Evolutionary conservation across 1,140 invertebrate genomes (phyloP), one percentile per base, ranked within the genome.

Genomic region (Steinernema khuongi): DNA sequence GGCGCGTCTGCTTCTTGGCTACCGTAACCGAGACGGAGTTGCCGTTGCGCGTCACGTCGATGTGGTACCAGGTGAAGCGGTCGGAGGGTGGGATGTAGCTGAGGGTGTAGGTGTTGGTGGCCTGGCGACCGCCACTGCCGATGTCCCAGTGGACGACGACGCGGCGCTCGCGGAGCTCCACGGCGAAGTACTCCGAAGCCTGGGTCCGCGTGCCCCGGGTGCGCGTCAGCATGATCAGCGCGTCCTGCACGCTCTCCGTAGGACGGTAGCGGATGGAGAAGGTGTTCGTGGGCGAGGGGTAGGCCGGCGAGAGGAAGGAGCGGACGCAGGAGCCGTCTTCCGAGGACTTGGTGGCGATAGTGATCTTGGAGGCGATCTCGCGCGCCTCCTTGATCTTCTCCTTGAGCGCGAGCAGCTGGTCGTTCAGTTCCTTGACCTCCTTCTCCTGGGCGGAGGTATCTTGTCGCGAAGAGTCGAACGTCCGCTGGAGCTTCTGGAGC

Each of bases 381-480:
- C 82, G 71, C 22, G 83, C 84, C 67, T 84, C 84, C 33, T 81
- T 78, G 41, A 84, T 84, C 50, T 81, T 85, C 33, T 84, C 83
- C 71, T 81, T 80, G 1, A 84, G 71, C 19, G 83, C 33, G 30
- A 70, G 67, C 30, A 85, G 33, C 26, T 84, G 71, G 29, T 60
- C 67, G 1, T 26, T 60, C 36, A 81, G 32, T 41, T 71, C 67
- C 19, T 81, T 36, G 31, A 60, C 68, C 43, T 50, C 33, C 67
- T 71, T 74, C 28, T 44, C 73, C 31, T 67, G 33, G 43, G 70
- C 74, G 7, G 43, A 19, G 17, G 26, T 30, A 30, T 43, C 69
- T 14, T 22, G 50, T 17, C 19, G 50, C 11, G 50, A 60, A 22
- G 14, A 14, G 11, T 26, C 50, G 50, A 60, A 60, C 4, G 19